Base-by-base conservation (phyloP, 2,888 invertebrate genomes). In the Chymomyza fuscimana region DNA sequence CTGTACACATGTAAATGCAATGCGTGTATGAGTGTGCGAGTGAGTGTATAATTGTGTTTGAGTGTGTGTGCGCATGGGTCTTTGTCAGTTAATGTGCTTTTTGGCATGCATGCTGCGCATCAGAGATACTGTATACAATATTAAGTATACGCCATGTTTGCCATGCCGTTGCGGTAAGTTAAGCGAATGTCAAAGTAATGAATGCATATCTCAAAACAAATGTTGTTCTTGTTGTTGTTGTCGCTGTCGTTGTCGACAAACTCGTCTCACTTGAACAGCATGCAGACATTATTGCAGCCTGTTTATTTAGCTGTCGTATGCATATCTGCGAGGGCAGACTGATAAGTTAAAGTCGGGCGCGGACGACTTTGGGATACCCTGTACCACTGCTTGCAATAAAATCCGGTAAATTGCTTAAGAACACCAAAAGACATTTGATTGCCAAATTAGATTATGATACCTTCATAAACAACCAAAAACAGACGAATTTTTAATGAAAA, bases 81-180 rank as follows among this genome's bases (percentile, higher is more conserved):
- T 63, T 12, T 67, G 29, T 4, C 62, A 73, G 76, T 87, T 86
- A 86, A 77, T 76, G 76, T 84, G 87, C 82, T 76, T 84, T 74
- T 87, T 77, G 86, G 88, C 86, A 87, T 87, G 84, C 88, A 86
- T 77, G 70, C 69, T 68, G 69, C 60, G 74, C 77, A 46, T 46
- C 40, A 46, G 40, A 46, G 40, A 46, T 46, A 46, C 40, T 25
- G 59, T 84, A 87, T 87, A 77, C 85, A 86, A 87, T 86, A 85
- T 85, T 82, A 76, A 81, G 78, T 78, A 81, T 72, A 85, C 86
- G 81, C 82, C 72, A 63, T 83, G 81, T 76, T 79, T 85, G 81
- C 65, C 77, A 77, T 61, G 67, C 59, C 65, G 64, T 69, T 69
- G 74, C 66, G 78, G 64, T 65, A 72, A 78, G 84, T 82, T 84